phyloP scores from a whole-genome alignment of 2,797 vertebrate genomes.

The Peromyscus eremicus region DNA sequence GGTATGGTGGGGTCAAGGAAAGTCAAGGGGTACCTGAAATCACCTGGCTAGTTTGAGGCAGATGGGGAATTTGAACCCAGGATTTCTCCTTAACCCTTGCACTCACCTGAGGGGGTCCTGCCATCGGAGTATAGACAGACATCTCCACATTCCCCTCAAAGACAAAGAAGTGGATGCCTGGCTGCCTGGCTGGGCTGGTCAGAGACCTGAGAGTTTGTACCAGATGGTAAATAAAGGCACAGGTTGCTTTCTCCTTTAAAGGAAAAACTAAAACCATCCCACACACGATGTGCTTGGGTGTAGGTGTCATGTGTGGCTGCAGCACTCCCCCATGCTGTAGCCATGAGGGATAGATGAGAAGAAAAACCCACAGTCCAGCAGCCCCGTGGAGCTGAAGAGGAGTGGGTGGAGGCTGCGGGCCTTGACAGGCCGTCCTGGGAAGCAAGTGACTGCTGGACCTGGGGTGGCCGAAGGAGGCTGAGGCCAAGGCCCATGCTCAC shows the following conservation, averaged over 20 bases:
- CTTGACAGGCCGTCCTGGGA: neutral
- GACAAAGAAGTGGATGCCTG: neutral
- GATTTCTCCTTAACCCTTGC: neutral
- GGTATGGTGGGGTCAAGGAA: neutral
- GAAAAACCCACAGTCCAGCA: neutral
- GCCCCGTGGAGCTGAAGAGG: accelerated
- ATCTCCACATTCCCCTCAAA: neutral
- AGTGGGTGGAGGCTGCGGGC: neutral
- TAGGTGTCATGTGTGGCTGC: neutral
- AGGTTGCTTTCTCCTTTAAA: conserved; percentile 28
- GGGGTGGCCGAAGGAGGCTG: neutral
- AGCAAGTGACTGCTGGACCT: neutral
- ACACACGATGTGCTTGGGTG: neutral
- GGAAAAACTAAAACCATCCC: neutral
- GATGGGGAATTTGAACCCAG: neutral
- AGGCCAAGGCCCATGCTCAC: neutral
- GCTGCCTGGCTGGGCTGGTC: neutral
- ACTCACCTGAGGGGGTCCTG: neutral
- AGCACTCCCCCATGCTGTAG: neutral
- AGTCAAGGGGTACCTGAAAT: neutral
- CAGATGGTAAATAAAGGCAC: neutral
- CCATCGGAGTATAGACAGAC: neutral
- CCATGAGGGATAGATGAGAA: neutral
- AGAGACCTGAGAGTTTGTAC: neutral
- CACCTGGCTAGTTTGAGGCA: neutral